Conservation (phyloP, 2,113 vertebrate genomes). For the Oncorhynchus masou region DNA sequence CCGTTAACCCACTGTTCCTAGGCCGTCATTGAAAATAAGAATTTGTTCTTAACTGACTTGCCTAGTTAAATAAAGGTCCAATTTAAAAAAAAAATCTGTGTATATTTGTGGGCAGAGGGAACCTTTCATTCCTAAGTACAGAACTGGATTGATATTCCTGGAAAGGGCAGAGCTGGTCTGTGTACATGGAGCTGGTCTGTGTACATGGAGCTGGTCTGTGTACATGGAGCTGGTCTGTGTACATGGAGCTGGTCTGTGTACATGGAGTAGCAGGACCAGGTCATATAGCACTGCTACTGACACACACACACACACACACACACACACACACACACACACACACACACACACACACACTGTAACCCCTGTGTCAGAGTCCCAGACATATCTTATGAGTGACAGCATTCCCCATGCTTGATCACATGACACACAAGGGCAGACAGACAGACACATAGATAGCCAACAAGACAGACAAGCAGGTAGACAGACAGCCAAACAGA, state of each 20-base stretch:
- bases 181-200: slow-evolving; percentile 41
- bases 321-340: slow-evolving; percentile 26
- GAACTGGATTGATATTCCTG: slow-evolving; percentile 24
- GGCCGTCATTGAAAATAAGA: no score
- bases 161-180: slow-evolving; percentile 35
- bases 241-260: slow-evolving; percentile 33
- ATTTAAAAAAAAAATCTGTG: neutral
- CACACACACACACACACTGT: slow-evolving; percentile 20
- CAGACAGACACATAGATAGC: neutral
- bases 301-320: neutral
- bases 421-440: neutral
- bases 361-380: neutral
- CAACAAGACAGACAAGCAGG: neutral
- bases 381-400: slow-evolving; percentile 1
- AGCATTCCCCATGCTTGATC: slow-evolving; percentile 1
- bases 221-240: no score
- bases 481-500: neutral
- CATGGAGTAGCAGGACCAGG: slow-evolving; percentile 27
- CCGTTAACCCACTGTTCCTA: no score
- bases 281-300: slow-evolving; percentile 21
- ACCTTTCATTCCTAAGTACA: neutral
- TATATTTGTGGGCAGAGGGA: neutral
- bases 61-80: no score
- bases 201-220: slow-evolving; percentile 41
- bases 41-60: no score